Base-by-base conservation (phyloP, 2,113 vertebrate species). In the Gambusia affinis region DNA sequence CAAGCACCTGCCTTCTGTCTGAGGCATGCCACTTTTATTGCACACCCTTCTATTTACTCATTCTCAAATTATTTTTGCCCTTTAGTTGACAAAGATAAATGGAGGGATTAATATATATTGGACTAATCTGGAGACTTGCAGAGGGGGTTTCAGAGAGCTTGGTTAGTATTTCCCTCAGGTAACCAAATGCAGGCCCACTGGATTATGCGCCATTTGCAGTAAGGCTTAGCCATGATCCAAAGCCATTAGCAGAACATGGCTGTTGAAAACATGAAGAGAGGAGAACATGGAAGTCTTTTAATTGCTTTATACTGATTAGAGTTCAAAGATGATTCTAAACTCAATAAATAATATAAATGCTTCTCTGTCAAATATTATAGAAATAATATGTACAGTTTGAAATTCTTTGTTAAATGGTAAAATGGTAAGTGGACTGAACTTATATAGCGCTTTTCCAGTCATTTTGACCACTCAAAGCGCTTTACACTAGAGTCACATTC, bases 71-170 rank as follows among this genome's bases (percentile, higher is more conserved):
- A 97, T 97, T 97, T 93, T 96, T 94, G 95, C 95, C 95, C 94
- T 94, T 96, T 93, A 92, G 95, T 96, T 98, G 97, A 97, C 97
- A 97, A 96, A 98, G 97, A 97, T 98, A 98, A 98, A 98, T 96
- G 96, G 92, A 90, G 94, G 96, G 97, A 99, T 99, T 98, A 99
- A 98, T 98, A 97, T 95, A 97, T 97, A 98, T 98, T 97, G 96
- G 94, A 96, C 95, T 94, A 97, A 95, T 95, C 95, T 95, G 88
- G 64, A 92, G 94, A 91, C 94, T 92, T 92, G 93, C 92, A 91
- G 94, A 90, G 75, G 89, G 94, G 93, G 90, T 86, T 72, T 87
- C 86, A 85, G 90, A 85, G 86, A 91, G 93, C 92, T 92, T 94
- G 94, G 96, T 95, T 95, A 95, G 96, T 96, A 99, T 99, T 98